Percentiles rank a stretch among this genome's conserved stretches.
phyloP scores from a whole-genome alignment of 2,888 invertebrate genomes.

The Temnothorax unifasciatus region DNA sequence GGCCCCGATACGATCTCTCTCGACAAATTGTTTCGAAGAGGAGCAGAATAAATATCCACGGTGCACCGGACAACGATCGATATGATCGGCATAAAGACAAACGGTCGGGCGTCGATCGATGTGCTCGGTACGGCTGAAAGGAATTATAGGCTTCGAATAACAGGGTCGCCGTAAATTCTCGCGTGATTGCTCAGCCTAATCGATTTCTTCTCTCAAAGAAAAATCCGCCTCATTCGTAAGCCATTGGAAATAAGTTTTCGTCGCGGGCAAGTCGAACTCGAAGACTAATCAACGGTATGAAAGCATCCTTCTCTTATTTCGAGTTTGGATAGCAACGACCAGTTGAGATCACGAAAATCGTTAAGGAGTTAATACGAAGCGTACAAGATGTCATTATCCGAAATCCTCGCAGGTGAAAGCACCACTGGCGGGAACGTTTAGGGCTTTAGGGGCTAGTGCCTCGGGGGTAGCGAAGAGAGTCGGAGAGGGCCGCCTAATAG shows the following conservation, averaged over 20 bases:
- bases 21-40: constrained; percentile 40
- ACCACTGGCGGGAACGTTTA: constrained; percentile 68
- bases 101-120: constrained; percentile 1
- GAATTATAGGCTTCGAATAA: background rate
- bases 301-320: background rate
- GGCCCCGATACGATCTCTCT: constrained; percentile 22
- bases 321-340: background rate
- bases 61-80: constrained; percentile 23
- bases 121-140: background rate
- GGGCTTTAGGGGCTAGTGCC: constrained; percentile 68
- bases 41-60: constrained; percentile 26
- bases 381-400: constrained; percentile 2
- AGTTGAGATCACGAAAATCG: background rate
- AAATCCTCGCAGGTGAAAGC: constrained; percentile 63
- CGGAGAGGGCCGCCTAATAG: constrained; percentile 70
- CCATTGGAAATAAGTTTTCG: background rate
- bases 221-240: background rate
- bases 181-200: constrained; percentile 2
- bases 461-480: constrained; percentile 60
- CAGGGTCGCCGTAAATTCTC: constrained; percentile 5
- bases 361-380: background rate
- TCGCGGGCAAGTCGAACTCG: background rate
- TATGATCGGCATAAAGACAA: constrained; percentile 31
- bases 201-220: background rate
- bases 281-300: background rate